A percentile compares a stretch with the other conserved stretches of the same genome.
Evolutionary conservation across 2,797 vertebrate species (phyloP).

Genomic region (Betta splendens): DNA sequence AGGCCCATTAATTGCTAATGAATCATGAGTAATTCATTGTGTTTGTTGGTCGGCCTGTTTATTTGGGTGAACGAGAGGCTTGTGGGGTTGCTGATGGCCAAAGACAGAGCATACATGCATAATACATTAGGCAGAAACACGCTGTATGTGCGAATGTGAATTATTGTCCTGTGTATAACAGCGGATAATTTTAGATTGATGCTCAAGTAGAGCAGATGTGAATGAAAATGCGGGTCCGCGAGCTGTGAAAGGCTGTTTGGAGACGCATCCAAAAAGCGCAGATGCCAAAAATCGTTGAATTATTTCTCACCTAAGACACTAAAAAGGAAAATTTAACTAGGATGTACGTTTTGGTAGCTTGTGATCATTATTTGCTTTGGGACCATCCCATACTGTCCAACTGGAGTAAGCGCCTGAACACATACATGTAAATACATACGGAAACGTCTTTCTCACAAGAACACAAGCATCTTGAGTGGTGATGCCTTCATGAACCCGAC

Average conservation of each 20-base stretch:
- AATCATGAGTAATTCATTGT: slow-evolving; percentile 87
- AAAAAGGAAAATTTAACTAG: slow-evolving; percentile 6
- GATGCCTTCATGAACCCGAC: neutral
- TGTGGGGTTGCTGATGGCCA: slow-evolving; percentile 75
- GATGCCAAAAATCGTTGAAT: slow-evolving; percentile 14
- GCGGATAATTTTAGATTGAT: slow-evolving; percentile 58
- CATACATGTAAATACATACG: too few species aligned
- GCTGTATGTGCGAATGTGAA: slow-evolving; percentile 70
- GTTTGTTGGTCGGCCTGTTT: slow-evolving; percentile 82
- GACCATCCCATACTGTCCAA: too few species aligned
- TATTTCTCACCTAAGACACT: slow-evolving; percentile 21
- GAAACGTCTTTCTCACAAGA: slow-evolving; percentile 1
- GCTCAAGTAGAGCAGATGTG: slow-evolving; percentile 57
- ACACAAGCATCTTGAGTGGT: neutral
- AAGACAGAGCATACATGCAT: slow-evolving; percentile 78
- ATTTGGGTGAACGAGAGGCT: slow-evolving; percentile 79
- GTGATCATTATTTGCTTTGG: neutral
- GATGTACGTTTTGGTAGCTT: slow-evolving; percentile 6
- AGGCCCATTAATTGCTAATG: slow-evolving; percentile 85
- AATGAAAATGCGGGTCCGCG: slow-evolving; percentile 39
- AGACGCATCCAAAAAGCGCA: slow-evolving; percentile 43
- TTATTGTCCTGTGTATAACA: slow-evolving; percentile 64
- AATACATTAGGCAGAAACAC: slow-evolving; percentile 72
- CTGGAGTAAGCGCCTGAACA: too few species aligned
- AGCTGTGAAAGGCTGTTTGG: slow-evolving; percentile 36